A percentile compares a stretch with the other conserved stretches of the same genome.
Evolutionary conservation across 53 echinoderm and acorn worm species (phyloP).

Genomic region (Pentamera pediparva): DNA sequence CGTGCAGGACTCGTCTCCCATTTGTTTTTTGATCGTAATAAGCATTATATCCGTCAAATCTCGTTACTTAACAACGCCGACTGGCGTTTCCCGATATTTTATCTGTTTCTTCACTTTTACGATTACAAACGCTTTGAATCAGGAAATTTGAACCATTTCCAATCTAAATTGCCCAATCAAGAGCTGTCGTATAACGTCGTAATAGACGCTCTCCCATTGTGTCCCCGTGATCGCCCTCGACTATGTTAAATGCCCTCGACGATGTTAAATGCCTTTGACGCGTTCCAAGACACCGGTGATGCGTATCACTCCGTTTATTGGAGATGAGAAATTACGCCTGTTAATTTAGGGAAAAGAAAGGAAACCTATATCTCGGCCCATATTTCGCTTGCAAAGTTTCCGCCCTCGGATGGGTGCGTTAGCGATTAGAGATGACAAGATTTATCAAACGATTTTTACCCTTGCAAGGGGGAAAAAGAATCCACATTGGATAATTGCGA

Average conservation of each 20-base stretch:
- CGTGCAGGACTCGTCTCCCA: no score
- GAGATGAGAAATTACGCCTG: no score
- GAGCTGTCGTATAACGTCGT: not conserved
- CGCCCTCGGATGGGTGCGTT: slow-evolving; percentile 20
- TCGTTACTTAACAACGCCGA: slow-evolving; percentile 20
- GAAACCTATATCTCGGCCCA: no score
- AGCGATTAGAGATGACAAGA: slow-evolving; percentile 35
- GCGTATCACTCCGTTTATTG: no score
- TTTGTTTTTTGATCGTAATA: no score
- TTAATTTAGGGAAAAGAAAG: no score
- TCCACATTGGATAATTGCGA: slow-evolving; percentile 19
- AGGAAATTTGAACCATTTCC: slow-evolving; percentile 28
- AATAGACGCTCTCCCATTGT: not conserved
- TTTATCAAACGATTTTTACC: slow-evolving; percentile 27
- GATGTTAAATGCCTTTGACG: slow-evolving; percentile 36
- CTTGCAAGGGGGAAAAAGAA: slow-evolving; percentile 11
- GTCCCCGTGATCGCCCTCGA: not conserved
- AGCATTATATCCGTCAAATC: no score
- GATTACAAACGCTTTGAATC: not conserved
- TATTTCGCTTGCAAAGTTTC: no score
- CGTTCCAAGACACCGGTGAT: slow-evolving; percentile 27
- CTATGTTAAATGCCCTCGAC: not conserved
- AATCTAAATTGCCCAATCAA: slow-evolving; percentile 2
- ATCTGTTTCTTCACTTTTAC: slow-evolving; percentile 1
- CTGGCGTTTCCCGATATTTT: slow-evolving; percentile 1